Evolutionary conservation across 1,140 invertebrate species (phyloP), one percentile per base, ranked within the genome.

Genomic region (Drosophila serrata): DNA sequence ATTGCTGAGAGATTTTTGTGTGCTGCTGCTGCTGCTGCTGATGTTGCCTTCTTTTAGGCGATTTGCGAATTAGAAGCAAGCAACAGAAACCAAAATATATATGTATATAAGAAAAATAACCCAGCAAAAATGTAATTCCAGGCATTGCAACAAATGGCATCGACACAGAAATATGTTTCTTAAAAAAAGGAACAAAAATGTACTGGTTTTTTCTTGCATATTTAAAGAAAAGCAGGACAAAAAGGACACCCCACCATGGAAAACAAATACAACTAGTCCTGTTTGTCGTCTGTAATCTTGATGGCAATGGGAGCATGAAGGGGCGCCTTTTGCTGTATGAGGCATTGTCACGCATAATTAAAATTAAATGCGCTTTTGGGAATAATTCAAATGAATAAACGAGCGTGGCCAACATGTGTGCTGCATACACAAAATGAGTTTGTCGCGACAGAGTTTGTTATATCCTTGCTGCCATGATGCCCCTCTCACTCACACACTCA

Each of bases 351-450:
- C 84, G 90, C 90, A 86, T 91, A 91, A 91, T 91, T 91, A 91
- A 91, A 91, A 91, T 91, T 91, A 91, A 91, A 91, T 91, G 79
- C 81, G 90, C 90, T 91, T 91, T 85, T 84, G 90, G 90, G 90
- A 91, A 91, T 91, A 91, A 91, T 91, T 91, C 88, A 91, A 91
- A 91, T 91, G 88, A 91, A 91, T 91, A 86, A 91, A 81, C 90
- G 81, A 90, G 85, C 81, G 86, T 84, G 68, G 81, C 77, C 77
- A 81, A 78, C 77, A 90, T 87, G 85, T 85, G 85, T 84, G 84
- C 68, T 78, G 84, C 85, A 88, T 90, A 88, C 81, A 90, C 84
- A 90, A 88, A 88, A 87, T 80, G 79, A 80, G 70, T 82, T 82
- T 77, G 74, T 67, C 74, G 81, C 77, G 70, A 64, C 56, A 13